Base-by-base conservation (phyloP, 2,888 invertebrate genomes). In the Eupithecia inturbata region DNA sequence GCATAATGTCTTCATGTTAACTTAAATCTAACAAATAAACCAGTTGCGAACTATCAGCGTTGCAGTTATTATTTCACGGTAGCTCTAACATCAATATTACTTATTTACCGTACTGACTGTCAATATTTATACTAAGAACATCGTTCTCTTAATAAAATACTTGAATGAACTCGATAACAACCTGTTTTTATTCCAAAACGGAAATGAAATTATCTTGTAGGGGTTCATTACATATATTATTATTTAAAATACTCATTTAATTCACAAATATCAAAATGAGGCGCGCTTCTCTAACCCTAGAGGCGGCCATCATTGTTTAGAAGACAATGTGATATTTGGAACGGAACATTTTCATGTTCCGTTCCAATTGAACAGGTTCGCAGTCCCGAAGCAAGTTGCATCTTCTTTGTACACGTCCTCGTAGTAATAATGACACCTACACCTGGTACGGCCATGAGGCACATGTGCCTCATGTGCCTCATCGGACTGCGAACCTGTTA, bases 181-280 rank as follows among this genome's bases (percentile, higher is more conserved):
- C 0, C 53, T 53, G 22, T 22, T 22, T 49, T 53, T 22, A 22
- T 53, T n/a, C 6, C 22, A 16, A 60, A 28, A 60, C 28, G 12
- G 16, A 60, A 60, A 60, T 28, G 53, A 60, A 28, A 60, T 9
- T 60, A 16, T 14, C 22, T 26, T 28, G 5, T 28, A 26, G 60
- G 28, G 49, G 64, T 73, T 84, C 81, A 82, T 84, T 87, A 87
- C 84, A 75, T 89, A 85, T 88, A 88, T 81, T 89, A 87, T 86
- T 83, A 83, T 85, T 79, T 83, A 68, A 76, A 84, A 84, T 79
- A 81, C 76, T 79, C 74, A 7, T 45, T n/a, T 0, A 74, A 76
- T 78, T 77, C 71, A 77, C 70, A 78, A 72, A 76, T 72, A 75
- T 77, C 75, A 45, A 73, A 80, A 80, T 70, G 77, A 81, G 76